Conservation (phyloP, 1,140 invertebrate genomes). For the Rhynchophorus ferrugineus region DNA sequence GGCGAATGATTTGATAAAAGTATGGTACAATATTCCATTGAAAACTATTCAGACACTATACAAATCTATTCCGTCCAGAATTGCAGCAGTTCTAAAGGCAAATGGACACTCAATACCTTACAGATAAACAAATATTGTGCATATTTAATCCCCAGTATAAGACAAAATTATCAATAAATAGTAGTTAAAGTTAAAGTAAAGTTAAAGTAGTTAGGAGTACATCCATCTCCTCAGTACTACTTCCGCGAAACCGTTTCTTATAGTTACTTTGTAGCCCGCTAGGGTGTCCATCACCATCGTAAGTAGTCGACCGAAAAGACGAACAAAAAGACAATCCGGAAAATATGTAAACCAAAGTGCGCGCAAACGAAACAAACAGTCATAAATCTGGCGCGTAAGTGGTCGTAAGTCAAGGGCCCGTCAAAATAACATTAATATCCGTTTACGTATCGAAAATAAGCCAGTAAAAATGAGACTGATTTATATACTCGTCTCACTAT, state of each 20-base stretch:
- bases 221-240: too few relatives aligned
- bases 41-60: too few relatives aligned
- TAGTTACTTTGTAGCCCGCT: background rate
- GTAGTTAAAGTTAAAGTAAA: too few relatives aligned
- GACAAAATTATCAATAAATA: too few relatives aligned
- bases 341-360: constrained; percentile 20
- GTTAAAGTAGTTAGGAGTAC: background rate
- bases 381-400: constrained; percentile 1
- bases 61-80: too few relatives aligned
- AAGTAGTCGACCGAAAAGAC: background rate
- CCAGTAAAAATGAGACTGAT: background rate
- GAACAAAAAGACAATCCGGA: background rate
- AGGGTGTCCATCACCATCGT: too few relatives aligned
- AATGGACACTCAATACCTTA: too few relatives aligned
- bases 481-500: background rate
- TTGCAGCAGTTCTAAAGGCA: too few relatives aligned
- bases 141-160: too few relatives aligned
- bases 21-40: too few relatives aligned
- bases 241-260: background rate
- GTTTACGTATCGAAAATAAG: background rate
- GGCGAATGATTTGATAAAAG: too few relatives aligned
- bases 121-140: too few relatives aligned
- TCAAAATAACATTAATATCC: background rate
- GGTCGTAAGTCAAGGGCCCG: constrained; percentile 7
- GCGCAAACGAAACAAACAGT: constrained; percentile 5